Evolutionary conservation across 2,888 invertebrate species (phyloP), one percentile per base, ranked within the genome.

Genomic region (Spilarctia lutea): DNA sequence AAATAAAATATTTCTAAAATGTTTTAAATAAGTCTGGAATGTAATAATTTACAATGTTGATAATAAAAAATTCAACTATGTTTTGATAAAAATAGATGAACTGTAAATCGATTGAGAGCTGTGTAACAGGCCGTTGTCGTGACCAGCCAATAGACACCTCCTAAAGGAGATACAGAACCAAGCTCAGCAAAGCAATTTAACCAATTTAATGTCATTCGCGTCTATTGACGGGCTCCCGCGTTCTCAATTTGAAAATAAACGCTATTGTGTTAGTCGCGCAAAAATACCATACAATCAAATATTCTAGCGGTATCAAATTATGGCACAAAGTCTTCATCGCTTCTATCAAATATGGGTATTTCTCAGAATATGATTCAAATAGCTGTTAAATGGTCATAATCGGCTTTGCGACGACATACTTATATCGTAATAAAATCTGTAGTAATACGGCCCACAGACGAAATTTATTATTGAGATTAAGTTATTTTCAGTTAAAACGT

Each of bases 171-270:
- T 87, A 90, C 91, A 90, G 90, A 91, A 90, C 91, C 91, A 90
- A 91, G 90, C 92, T 91, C 91, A 89, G 91, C 91, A 89, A 92
- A 94, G 93, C 94, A 94, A 94, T 95, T 94, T 93, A 94, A 93
- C 94, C 95, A 95, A 95, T 95, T 95, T 94, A 94, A 94, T 94
- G 92, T 94, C 93, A 92, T 94, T 93, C 93, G 90, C 87, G 88
- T 91, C 94, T 91, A 94, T 94, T 94, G 94, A 94, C 91, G 91
- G 90, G 87, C 91, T 92, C 91, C 89, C 92, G 91, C 91, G 94
- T 79, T 93, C 94, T 93, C 92, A 92, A 95, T 94, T 94, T 91
- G 92, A 94, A 95, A 94, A 95, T 94, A 92, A 92, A 92, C 88
- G 87, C 91, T 87, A 91, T 94, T 93, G 93, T 93, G 88, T 88